phyloP scores from a whole-genome alignment of 2,797 vertebrate genomes.

The Eospalax fontanierii region DNA sequence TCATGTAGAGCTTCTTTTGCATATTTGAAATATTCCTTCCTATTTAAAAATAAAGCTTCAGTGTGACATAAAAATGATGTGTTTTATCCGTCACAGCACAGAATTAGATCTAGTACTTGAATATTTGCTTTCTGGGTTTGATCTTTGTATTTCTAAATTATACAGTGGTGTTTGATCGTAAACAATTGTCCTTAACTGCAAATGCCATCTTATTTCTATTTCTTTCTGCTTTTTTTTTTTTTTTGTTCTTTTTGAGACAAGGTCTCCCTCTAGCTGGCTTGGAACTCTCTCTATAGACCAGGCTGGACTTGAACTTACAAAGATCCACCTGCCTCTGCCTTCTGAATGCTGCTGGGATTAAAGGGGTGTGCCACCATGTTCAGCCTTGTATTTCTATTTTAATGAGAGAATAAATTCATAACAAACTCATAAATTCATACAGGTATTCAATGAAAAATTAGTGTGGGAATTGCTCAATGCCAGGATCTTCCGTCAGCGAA shows the following conservation, averaged over 20 bases:
- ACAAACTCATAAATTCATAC: neutral
- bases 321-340: no score
- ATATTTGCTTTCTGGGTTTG: slow-evolving; percentile 17
- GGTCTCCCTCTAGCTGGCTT: no score
- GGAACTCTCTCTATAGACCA: no score
- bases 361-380: no score
- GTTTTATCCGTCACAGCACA: slow-evolving; percentile 22
- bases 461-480: neutral
- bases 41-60: slow-evolving; percentile 33
- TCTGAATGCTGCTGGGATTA: no score
- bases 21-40: slow-evolving; percentile 42
- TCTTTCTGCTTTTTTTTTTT: no score
- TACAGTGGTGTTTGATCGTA: slow-evolving; percentile 31
- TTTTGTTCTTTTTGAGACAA: no score
- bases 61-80: neutral
- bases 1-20: slow-evolving; percentile 31
- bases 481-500: neutral
- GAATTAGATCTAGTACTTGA: neutral
- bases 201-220: slow-evolving; percentile 16
- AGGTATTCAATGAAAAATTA: neutral
- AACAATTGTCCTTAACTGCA: slow-evolving; percentile 48
- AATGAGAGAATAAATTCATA: slow-evolving; percentile 30
- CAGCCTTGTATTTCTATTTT: slow-evolving; percentile 56
- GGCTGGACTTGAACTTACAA: no score
- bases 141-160: slow-evolving; percentile 41